Conservation (phyloP, 2,888 invertebrate species). For the Acrobasis suavella region DNA sequence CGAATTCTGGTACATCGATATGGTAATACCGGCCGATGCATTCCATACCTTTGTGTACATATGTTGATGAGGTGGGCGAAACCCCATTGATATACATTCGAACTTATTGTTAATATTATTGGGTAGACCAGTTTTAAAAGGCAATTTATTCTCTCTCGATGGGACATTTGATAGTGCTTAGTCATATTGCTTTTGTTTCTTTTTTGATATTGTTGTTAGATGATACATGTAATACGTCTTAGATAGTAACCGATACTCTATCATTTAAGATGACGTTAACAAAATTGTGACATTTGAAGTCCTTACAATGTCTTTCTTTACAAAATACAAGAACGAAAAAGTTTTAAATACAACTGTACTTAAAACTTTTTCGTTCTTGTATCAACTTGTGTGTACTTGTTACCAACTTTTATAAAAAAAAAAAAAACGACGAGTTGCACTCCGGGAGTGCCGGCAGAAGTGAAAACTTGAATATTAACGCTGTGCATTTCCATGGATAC, state of each 20-base stretch:
- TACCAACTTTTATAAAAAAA: too few species aligned
- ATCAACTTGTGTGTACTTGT: too few species aligned
- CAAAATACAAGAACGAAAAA: background rate
- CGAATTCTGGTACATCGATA: constrained; percentile 65
- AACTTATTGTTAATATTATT: constrained; percentile 73
- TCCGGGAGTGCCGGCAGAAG: too few species aligned
- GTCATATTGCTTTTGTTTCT: constrained; percentile 47
- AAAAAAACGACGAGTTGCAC: too few species aligned
- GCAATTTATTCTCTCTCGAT: constrained; percentile 71
- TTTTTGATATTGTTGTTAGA: constrained; percentile 43
- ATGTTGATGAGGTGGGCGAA: constrained; percentile 80
- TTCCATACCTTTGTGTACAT: constrained; percentile 74
- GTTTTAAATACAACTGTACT: too few species aligned
- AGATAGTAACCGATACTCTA: constrained; percentile 34
- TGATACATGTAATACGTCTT: constrained; percentile 41
- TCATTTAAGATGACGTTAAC: constrained; percentile 29
- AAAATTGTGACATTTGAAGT: constrained; percentile 20
- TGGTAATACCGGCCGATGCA: constrained; percentile 66
- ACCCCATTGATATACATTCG: constrained; percentile 75
- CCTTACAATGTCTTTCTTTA: background rate
- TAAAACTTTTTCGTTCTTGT: too few species aligned
- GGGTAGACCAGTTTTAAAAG: constrained; percentile 70
- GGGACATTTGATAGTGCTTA: constrained; percentile 67
- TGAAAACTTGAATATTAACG: too few species aligned
- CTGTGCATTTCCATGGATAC: too few species aligned